Conservation (phyloP, 2,797 vertebrate species). For the Arnoldichthys spilopterus region DNA sequence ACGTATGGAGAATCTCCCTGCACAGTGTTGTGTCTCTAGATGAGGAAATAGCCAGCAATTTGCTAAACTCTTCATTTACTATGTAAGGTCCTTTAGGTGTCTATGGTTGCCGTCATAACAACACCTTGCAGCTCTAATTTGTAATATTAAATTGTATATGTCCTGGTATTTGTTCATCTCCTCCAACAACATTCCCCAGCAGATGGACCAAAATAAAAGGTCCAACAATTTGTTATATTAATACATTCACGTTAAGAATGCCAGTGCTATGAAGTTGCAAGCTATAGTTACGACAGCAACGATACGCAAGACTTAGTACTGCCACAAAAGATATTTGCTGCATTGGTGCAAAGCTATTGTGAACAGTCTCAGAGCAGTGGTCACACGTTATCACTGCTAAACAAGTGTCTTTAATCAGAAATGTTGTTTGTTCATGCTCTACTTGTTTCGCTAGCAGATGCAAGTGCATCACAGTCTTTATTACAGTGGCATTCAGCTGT, state of each 20-base stretch:
- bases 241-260: neutral
- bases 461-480: neutral
- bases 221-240: neutral
- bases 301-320: slow-evolving; percentile 13
- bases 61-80: slow-evolving; percentile 3
- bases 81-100: slow-evolving; percentile 20
- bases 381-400: neutral
- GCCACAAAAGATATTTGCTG: slow-evolving; percentile 54
- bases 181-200: neutral
- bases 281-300: neutral
- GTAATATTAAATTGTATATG: neutral
- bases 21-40: slow-evolving; percentile 11
- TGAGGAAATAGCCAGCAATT: slow-evolving; percentile 7
- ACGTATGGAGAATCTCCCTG: slow-evolving; percentile 13
- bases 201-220: neutral
- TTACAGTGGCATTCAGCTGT: neutral
- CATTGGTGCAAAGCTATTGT: slow-evolving; percentile 37
- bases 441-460: neutral
- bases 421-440: slow-evolving; percentile 1
- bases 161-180: neutral
- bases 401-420: neutral
- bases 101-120: neutral
- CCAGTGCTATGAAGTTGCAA: neutral
- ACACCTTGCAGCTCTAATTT: neutral
- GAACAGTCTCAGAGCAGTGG: slow-evolving; percentile 1